Base-by-base conservation (phyloP, 23 tunicate genomes). In the Trididemnum nubilum region DNA sequence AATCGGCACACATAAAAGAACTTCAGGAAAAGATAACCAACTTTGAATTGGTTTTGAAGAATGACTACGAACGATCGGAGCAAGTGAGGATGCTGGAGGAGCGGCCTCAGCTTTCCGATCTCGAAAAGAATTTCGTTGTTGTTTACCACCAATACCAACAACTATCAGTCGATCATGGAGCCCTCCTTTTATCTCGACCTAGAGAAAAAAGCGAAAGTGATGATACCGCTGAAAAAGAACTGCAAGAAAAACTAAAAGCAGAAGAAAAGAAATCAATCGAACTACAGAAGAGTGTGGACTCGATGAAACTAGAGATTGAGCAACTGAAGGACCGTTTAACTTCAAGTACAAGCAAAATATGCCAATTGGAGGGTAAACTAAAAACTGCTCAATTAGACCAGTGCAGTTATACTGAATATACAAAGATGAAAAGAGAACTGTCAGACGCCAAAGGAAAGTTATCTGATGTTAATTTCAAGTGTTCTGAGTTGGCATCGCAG, bases 81-180 rank as follows among this genome's bases (percentile, higher is more conserved):
- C 67, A 60, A 33, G 49, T 85, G 39, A 65, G 77, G 69, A 19
- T 77, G 9, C 77, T 85, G 23, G 66, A 85, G 40, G 83, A 40
- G 32, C 60, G 73, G 36, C 23, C 35, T 35, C 72, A 83, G 37
- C 81, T 83, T 35, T 73, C 81, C 2, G 87, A 83, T 2, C 59
- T 73, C 28, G 87, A 83, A 36, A 73, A 73, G 36, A 73, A 83
- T 29, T 83, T 83, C 63, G 31, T 83, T 21, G 63, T 63, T 28
- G 35, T 83, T 21, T 83, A 83, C 73, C 61, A 73, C 29, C 73
- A 83, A 1, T 83, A 15, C 21, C 2, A 35, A 25, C 54, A 64
- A 64, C 36, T 52, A 27, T 27, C 67, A 28, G 29, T 27, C 21
- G 28, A 77, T 12, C 29, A 57, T 77, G 36, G 57, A 26, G 67